A percentile compares a stretch with the other conserved stretches of the same genome.
phyloP scores from a whole-genome alignment of 2,797 vertebrate species.

The Sciurus vulgaris region DNA sequence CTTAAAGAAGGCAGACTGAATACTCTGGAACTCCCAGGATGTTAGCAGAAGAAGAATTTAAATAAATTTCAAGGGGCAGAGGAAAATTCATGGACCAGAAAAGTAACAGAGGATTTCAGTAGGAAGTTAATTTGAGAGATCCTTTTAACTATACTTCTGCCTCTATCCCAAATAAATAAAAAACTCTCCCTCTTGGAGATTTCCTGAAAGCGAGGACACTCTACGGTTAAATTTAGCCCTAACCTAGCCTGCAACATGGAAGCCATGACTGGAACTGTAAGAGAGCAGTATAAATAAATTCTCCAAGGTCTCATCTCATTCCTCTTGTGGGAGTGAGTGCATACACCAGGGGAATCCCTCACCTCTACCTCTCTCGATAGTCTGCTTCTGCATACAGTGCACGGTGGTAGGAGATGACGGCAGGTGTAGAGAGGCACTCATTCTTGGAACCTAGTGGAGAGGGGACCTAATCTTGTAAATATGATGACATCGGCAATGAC shows the following conservation, averaged over 20 bases:
- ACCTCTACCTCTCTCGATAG: neutral
- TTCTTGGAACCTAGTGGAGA: conserved; percentile 64
- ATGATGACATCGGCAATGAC: conserved; percentile 83
- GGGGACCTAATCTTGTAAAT: conserved; percentile 81
- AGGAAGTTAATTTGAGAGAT: conserved; percentile 36
- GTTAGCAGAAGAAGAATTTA: conserved; percentile 11
- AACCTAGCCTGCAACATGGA: neutral
- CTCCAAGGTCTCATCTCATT: neutral
- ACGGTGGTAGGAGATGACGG: neutral
- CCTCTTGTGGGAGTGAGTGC: neutral
- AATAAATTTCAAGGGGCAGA: neutral
- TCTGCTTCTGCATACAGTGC: neutral
- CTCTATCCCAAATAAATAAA: conserved; percentile 25
- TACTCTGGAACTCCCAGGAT: conserved; percentile 21
- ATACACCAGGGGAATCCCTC: neutral
- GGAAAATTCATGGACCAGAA: neutral
- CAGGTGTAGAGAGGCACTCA: conserved; percentile 30
- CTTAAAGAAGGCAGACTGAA: conserved; percentile 42
- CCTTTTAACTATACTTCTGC: neutral
- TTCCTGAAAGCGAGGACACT: conserved; percentile 19
- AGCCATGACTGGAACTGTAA: no score
- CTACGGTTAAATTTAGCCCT: neutral
- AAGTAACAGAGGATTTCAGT: neutral
- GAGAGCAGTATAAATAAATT: neutral
- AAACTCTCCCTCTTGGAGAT: conserved; percentile 4